phyloP scores from a whole-genome alignment of 2,797 vertebrate genomes.

The Hyperoplus immaculatus region DNA sequence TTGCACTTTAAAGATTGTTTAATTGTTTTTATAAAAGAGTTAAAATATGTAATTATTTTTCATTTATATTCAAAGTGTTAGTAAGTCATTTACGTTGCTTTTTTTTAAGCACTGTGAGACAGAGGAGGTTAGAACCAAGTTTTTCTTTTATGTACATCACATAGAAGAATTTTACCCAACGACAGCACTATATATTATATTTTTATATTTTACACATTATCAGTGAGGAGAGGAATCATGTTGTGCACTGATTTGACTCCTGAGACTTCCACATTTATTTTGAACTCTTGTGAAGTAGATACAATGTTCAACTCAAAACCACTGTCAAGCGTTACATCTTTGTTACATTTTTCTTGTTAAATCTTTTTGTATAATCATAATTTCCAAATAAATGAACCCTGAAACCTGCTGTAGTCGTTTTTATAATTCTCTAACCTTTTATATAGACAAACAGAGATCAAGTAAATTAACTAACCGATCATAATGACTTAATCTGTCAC shows the following conservation, averaged over 20 bases:
- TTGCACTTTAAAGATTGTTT: background rate
- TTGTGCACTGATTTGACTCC: background rate
- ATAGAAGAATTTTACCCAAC: background rate
- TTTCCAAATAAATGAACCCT: background rate
- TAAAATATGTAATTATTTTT: background rate
- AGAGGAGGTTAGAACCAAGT: background rate
- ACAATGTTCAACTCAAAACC: background rate
- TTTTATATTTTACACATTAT: background rate
- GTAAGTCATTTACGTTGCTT: background rate
- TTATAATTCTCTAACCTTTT: conserved; percentile 27
- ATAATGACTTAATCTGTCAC: background rate
- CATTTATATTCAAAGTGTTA: background rate
- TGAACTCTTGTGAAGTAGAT: background rate
- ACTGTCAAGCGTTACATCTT: background rate
- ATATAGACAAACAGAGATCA: background rate
- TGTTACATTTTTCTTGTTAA: background rate
- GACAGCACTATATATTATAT: background rate
- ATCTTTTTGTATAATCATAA: background rate
- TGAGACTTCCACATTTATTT: background rate
- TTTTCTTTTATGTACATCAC: background rate
- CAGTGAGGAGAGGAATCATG: background rate
- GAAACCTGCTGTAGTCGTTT: conserved; percentile 20
- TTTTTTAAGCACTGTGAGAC: too few relatives aligned
- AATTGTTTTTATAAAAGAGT: background rate
- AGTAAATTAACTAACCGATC: conserved; percentile 16